These are phyloP conservation scores for Allacma fusca DNA, from an alignment of 2,888 invertebrate species.

Conservation along the genomic window DNA sequence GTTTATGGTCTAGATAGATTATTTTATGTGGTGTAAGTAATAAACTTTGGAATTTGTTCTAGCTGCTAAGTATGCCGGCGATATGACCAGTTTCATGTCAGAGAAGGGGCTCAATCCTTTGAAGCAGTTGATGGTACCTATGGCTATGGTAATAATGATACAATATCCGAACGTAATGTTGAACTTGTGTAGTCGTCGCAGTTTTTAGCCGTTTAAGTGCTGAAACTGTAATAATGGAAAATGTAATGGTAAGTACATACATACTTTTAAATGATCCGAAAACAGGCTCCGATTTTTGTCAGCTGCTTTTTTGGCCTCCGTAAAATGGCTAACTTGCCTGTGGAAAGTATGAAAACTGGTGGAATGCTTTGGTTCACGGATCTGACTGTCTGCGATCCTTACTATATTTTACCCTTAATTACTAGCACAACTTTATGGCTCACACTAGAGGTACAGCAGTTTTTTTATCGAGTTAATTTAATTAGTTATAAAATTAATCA, in stretches of 20 bases:
- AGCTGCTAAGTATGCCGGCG: slow-evolving; percentile 78
- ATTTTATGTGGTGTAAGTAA: neutral
- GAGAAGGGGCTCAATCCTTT: slow-evolving; percentile 81
- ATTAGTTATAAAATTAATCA: neutral
- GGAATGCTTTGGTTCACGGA: slow-evolving; percentile 94
- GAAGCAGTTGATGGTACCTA: slow-evolving; percentile 78
- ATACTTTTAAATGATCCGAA: neutral
- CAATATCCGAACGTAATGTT: no score
- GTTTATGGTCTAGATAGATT: neutral
- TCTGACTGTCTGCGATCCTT: slow-evolving; percentile 89
- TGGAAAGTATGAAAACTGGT: slow-evolving; percentile 87
- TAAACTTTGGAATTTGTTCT: slow-evolving; percentile 37
- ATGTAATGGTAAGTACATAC: neutral
- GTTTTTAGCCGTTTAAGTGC: neutral
- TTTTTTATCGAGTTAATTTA: neutral
- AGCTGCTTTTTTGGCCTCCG: slow-evolving; percentile 90
- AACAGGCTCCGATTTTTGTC: slow-evolving; percentile 78
- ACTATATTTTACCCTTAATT: slow-evolving; percentile 82
- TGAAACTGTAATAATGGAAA: neutral
- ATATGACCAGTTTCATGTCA: slow-evolving; percentile 83
- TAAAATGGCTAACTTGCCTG: slow-evolving; percentile 87
- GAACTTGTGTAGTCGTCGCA: neutral
- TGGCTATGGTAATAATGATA: slow-evolving; percentile 76
- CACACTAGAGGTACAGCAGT: slow-evolving; percentile 74
- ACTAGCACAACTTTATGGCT: slow-evolving; percentile 83